phyloP scores from a whole-genome alignment of 35 echinoderm and acorn worm genomes.

The Holothuria glaberrima region DNA sequence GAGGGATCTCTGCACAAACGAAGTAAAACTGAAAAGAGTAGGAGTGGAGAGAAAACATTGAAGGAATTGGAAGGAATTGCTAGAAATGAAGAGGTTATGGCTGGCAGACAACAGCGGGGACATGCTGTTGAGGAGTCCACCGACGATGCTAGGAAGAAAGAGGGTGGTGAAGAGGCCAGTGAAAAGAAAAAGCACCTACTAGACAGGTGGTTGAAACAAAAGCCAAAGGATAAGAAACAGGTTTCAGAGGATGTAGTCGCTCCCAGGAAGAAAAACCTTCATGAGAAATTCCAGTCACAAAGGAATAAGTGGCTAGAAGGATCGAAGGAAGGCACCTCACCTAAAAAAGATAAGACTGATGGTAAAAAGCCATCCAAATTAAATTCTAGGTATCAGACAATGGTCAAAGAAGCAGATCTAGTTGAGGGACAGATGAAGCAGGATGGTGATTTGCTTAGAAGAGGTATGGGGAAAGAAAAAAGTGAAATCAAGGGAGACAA shows the following conservation, averaged over 20 bases:
- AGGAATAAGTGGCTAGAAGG: conserved; percentile 38
- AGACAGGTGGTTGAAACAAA: conserved; percentile 55
- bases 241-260: neutral
- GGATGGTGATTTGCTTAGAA: neutral
- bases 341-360: conserved; percentile 37
- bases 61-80: neutral
- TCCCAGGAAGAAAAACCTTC: conserved; percentile 19
- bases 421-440: neutral
- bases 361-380: conserved; percentile 51
- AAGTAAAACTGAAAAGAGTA: no score
- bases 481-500: neutral
- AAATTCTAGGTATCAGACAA: conserved; percentile 41
- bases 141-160: neutral
- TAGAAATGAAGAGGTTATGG: neutral
- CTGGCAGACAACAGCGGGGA: no score
- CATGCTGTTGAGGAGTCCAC: no score
- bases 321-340: neutral
- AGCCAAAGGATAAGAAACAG: neutral
- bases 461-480: conserved; percentile 16
- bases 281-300: conserved; percentile 1
- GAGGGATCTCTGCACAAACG: no score
- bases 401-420: conserved; percentile 10
- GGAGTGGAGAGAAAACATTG: no score
- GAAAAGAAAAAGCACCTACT: conserved; percentile 49
- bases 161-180: neutral